Base-by-base conservation (phyloP, 2,888 invertebrate genomes). In the Scaptomyza caliginosa region DNA sequence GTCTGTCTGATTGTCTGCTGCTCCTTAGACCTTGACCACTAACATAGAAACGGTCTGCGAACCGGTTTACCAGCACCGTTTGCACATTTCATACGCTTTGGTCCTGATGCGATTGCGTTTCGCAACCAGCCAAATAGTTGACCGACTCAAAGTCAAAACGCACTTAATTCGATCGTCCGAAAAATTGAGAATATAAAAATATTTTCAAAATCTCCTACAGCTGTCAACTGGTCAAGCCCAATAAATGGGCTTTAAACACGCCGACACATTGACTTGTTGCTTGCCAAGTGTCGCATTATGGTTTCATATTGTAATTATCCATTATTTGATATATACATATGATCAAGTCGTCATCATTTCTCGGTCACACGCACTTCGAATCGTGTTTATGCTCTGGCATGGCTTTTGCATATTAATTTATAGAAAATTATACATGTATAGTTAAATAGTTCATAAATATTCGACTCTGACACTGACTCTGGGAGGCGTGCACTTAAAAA, bases 1-100 rank as follows among this genome's bases (percentile, higher is more conserved):
- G 40, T 16, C 38, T 46, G 57, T 54, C 69, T 34, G 28, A 39
- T 32, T 74, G 82, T 82, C 85, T 59, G 71, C 67, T 89, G 89
- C 86, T 89, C 90, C 89, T 90, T 90, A 90, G 91, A 90, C 90
- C 91, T 90, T 90, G 90, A 90, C 90, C 90, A 90, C 90, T 90
- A 90, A 90, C 90, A 90, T 80, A 80, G 86, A 80, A 82, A 79
- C 67, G 67, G 67, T 67, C 58, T 67, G 62, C 58, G 30, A 69
- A 72, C 72, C 72, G 72, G 72, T 74, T 72, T n/a, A n/a, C 26
- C 13, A 30, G 16, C 51, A 43, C 43, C 38, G 30, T 39, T 68
- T 64, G 38, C n/a, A 21, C 48, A 34, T 36, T 62, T 45, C 24
- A 11, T 11, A 4, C 4, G n/a, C 19, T 21, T 1, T 10, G 24